These are phyloP conservation scores for Philereme transversata DNA, from an alignment of 2,888 invertebrate species.

Conservation along the genomic window DNA sequence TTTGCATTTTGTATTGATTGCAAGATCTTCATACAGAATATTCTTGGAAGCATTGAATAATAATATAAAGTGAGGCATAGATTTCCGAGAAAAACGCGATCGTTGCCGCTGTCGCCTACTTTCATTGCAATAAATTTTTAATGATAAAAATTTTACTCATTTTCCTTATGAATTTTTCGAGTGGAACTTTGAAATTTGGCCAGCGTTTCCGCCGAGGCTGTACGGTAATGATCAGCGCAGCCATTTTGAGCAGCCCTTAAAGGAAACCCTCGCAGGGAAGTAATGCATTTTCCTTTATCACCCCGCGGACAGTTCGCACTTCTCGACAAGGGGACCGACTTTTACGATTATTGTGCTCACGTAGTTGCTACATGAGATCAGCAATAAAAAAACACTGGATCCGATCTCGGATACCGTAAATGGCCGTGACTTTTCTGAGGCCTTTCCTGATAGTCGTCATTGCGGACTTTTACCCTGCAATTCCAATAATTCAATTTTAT, in stretches of 20 bases:
- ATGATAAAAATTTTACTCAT: slow-evolving; percentile 19
- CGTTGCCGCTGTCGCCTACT: not conserved
- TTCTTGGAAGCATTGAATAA: no score
- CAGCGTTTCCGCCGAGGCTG: slow-evolving; percentile 44
- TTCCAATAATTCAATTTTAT: slow-evolving; percentile 19
- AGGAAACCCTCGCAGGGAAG: slow-evolving; percentile 73
- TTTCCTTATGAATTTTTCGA: slow-evolving; percentile 36
- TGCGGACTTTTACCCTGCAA: slow-evolving; percentile 29
- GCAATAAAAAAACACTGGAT: slow-evolving; percentile 63
- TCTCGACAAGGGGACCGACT: slow-evolving; percentile 71
- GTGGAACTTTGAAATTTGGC: slow-evolving; percentile 72
- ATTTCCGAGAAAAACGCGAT: no score
- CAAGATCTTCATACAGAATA: no score
- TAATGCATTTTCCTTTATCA: slow-evolving; percentile 83
- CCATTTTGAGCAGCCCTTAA: slow-evolving; percentile 74
- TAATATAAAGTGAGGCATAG: no score
- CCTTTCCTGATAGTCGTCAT: slow-evolving; percentile 31
- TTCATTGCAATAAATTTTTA: slow-evolving; percentile 15
- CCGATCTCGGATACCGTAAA: slow-evolving; percentile 57
- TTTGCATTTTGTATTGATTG: no score
- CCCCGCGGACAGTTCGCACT: slow-evolving; percentile 76
- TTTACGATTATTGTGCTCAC: slow-evolving; percentile 80
- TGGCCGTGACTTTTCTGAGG: slow-evolving; percentile 38
- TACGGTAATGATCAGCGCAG: slow-evolving; percentile 73
- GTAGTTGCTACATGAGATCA: slow-evolving; percentile 67